Evolutionary conservation across 53 echinoderm and acorn worm species (phyloP), one percentile per base, ranked within the genome.

Genomic region (Apostichopus leukothele): DNA sequence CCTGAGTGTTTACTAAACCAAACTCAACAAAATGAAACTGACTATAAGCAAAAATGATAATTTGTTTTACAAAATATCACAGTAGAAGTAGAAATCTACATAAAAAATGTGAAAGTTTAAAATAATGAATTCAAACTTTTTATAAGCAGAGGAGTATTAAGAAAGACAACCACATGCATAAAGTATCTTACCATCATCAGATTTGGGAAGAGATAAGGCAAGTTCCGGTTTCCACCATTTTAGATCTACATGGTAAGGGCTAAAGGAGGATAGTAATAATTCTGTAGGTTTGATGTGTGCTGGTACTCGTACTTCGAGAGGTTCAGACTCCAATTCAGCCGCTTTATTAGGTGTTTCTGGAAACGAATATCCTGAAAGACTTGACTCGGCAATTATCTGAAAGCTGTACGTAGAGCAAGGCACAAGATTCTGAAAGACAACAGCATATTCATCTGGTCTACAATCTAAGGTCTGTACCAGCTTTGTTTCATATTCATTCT

Each of bases 201-300:
- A 19, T 16, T 88, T 89, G 14, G 78, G 86, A 22, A 76, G 53
- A 9, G 77, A 21, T 57, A 92, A 53, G 53, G 92, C 75, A 52
- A 96, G 85, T 7, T 78, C 57, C 51, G 95, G 96, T 83, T 92
- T 96, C 74, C 88, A 89, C 96, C 96, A 96, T 74, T 92, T 91
- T 23, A 96, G 16, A 53, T 94, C 94, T 5, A 95, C 75, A 79
- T 92, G 92, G 26, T 91, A 93, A 20, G 92, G 89, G 16, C 93
- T 93, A 53, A 90, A 95, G 53, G 93, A 93, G 54, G 89, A 88
- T 0, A 96, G 50, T 18, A 93, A 51, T 13, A 96, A 18, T 13
- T 91, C 88, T 63, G 63, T 11, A 4, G 90, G 83, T 52, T 68
- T 50, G 59, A 95, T 71, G 67, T 85, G 86, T 5, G 93, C 89